Percentiles rank a stretch among this genome's conserved stretches.
Evolutionary conservation across 2,113 vertebrate genomes (phyloP).

Genomic region (Vidua chalybeata): DNA sequence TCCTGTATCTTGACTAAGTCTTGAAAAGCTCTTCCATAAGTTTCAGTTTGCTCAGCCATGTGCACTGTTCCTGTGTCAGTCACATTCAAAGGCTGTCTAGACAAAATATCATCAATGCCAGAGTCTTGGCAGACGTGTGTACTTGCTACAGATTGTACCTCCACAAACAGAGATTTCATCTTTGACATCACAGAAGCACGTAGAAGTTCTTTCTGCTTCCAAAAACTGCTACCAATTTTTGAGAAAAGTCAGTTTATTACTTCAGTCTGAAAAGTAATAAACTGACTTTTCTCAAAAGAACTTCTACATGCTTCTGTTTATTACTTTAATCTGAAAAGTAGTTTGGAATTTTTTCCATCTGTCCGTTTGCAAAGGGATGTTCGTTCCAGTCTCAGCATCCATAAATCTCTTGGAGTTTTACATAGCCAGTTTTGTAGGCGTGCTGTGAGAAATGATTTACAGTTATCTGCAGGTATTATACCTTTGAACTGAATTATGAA

Average conservation of each 20-base stretch:
- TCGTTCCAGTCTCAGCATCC: neutral
- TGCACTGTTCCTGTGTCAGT: conserved; percentile 50
- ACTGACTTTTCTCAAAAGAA: too few relatives aligned
- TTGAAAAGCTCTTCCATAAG: conserved; percentile 22
- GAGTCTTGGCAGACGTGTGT: conserved; percentile 13
- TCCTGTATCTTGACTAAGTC: neutral
- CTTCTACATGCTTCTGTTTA: neutral
- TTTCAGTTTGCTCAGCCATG: conserved; percentile 20
- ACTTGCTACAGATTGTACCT: conserved; percentile 51
- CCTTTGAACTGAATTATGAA: neutral
- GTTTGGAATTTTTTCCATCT: neutral
- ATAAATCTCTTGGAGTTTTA: neutral
- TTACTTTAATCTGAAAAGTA: neutral
- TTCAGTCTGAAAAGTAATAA: neutral
- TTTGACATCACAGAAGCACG: conserved; percentile 47
- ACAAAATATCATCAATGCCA: conserved; percentile 56
- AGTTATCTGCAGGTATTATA: neutral
- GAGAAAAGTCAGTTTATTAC: neutral
- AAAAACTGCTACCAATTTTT: conserved; percentile 1
- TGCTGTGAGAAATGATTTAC: neutral
- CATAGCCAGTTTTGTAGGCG: neutral
- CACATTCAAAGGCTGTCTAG: conserved; percentile 46
- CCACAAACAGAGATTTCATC: conserved; percentile 23
- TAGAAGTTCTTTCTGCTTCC: conserved; percentile 8
- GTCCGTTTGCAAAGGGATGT: neutral